Evolutionary conservation across 2,888 invertebrate genomes (phyloP).

Genomic region (Chromoteleia sp.): DNA sequence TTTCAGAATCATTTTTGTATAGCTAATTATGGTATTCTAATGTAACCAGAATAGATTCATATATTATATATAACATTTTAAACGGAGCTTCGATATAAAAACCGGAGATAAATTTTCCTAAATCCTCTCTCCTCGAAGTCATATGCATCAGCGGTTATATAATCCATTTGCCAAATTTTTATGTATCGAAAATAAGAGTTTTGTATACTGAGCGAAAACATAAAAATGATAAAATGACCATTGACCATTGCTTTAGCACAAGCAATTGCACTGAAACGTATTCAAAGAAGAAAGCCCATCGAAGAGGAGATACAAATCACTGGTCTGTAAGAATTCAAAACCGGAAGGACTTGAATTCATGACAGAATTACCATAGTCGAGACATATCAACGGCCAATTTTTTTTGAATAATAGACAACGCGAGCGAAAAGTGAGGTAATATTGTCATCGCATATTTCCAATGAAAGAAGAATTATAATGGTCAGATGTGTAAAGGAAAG

Average conservation of each 20-base stretch:
- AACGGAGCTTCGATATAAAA: too few relatives aligned
- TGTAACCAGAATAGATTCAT: too few relatives aligned
- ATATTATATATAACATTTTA: too few relatives aligned
- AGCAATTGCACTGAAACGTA: constrained; percentile 50
- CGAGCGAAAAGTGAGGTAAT: constrained; percentile 58
- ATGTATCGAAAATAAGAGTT: constrained; percentile 48
- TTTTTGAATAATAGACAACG: constrained; percentile 55
- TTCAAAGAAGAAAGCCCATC: constrained; percentile 34
- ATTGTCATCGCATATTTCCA: constrained; percentile 58
- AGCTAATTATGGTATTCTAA: too few relatives aligned
- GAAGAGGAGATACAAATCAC: constrained; percentile 55
- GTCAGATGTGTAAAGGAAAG: constrained; percentile 61
- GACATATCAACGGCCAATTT: constrained; percentile 51
- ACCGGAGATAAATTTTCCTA: background rate
- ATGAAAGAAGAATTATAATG: constrained; percentile 68
- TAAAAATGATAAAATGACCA: constrained; percentile 70
- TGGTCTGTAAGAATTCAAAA: constrained; percentile 32
- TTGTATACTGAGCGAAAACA: constrained; percentile 36
- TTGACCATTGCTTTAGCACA: constrained; percentile 51
- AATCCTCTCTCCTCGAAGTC: background rate
- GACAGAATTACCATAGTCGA: constrained; percentile 41
- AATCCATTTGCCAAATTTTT: constrained; percentile 20
- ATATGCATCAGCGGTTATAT: constrained; percentile 21
- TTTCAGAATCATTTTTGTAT: too few relatives aligned
- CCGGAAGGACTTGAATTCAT: constrained; percentile 34